Evolutionary conservation across 2,888 invertebrate genomes (phyloP), one percentile per base, ranked within the genome.

Genomic region (Drosophila siamana): DNA sequence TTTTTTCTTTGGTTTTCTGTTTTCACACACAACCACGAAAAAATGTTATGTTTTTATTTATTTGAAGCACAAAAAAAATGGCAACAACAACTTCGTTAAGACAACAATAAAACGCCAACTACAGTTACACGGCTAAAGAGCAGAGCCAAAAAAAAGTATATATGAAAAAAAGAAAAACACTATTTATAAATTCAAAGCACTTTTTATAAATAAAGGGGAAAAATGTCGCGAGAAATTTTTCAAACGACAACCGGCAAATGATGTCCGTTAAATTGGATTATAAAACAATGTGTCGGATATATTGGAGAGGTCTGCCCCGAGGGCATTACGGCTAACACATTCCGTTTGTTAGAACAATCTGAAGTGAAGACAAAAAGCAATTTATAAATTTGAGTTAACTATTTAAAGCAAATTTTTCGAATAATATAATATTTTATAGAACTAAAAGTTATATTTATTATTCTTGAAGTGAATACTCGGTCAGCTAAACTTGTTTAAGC

Each of bases 221-320:
- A 68, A 68, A 61, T 54, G 73, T 63, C 50, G 47, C 40, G 64
- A 51, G 54, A 57, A 52, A 65, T 63, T 50, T 44, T 22, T 44
- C 38, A 57, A 52, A 19, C 46, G 33, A 16, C 15, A 38, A 38
- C 33, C 48, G 55, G 52, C 56, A 68, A 69, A 56, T 54, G 65
- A 56, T 38, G 55, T 54, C 48, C 62, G 33, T 68, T 70, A 70
- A 79, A 79, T 79, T 70, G 76, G 78, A 79, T 79, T 79, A 79
- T 66, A 67, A 69, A 60, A 48, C 36, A 65, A 56, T 57, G 69
- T 57, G 55, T 41, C 28, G 15, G 11, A 13, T 48, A 47, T 52
- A 52, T 68, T 33, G 11, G 38, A 46, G 4, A 30, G 8, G n/a
- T 6, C 24, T 46, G 8, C 11, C 15, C 1, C 0, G 3, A 30